Conservation (phyloP, 1,140 invertebrate species). For the Heliothis virescens region DNA sequence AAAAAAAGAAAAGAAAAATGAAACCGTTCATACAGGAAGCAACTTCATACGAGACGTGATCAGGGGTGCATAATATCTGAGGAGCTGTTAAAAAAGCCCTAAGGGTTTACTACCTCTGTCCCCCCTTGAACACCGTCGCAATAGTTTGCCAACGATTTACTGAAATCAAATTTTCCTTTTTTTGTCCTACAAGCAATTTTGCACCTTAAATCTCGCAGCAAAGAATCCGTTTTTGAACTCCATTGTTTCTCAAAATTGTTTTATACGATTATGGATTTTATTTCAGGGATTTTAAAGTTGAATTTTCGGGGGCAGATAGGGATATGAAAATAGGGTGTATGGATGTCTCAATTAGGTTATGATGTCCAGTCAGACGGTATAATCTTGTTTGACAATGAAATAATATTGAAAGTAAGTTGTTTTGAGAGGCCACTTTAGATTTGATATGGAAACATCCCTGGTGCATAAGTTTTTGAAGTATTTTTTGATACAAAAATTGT, state of each 20-base stretch:
- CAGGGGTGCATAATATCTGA: conserved; percentile 80
- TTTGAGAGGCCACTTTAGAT: conserved; percentile 22
- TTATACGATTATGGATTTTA: conserved; percentile 37
- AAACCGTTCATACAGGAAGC: conserved; percentile 80
- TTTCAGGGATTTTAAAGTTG: conserved; percentile 4
- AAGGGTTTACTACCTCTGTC: conserved; percentile 64
- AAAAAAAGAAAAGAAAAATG: conserved; percentile 75
- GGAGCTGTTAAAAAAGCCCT: conserved; percentile 80
- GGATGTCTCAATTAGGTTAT: conserved; percentile 67
- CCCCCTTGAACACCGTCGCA: conserved; percentile 58
- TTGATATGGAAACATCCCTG: not conserved
- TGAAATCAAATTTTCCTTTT: conserved; percentile 43
- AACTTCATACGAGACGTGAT: conserved; percentile 83
- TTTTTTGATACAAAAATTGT: not conserved
- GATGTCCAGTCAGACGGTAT: conserved; percentile 64
- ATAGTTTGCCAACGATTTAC: conserved; percentile 63
- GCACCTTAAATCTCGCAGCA: not conserved
- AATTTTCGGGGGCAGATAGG: conserved; percentile 26
- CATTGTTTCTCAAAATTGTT: not conserved
- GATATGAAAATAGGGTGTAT: conserved; percentile 33
- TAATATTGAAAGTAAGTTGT: conserved; percentile 48
- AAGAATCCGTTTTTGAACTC: not conserved
- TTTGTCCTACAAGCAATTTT: conserved; percentile 25
- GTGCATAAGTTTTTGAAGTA: not conserved
- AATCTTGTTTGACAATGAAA: conserved; percentile 71